phyloP scores from a whole-genome alignment of 2,888 invertebrate genomes.

The Watsonalla binaria region DNA sequence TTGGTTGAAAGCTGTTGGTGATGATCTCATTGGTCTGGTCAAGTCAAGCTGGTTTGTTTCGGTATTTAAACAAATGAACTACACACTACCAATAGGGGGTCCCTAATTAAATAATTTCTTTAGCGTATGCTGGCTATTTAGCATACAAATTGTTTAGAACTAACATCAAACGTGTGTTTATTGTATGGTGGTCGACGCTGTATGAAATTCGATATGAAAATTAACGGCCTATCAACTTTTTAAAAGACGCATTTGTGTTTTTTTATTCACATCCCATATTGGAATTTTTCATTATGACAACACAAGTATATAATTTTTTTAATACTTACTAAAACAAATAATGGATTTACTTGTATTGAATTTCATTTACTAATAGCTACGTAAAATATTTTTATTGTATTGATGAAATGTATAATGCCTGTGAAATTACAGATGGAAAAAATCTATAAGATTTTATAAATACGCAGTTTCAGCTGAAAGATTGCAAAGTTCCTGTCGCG shows the following conservation, averaged over 20 bases:
- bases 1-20: neutral
- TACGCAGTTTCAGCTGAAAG: too few relatives aligned
- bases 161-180: conserved; percentile 38
- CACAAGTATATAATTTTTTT: neutral
- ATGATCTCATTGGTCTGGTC: neutral
- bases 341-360: too few relatives aligned
- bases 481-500: too few relatives aligned
- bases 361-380: too few relatives aligned
- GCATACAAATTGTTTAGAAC: conserved; percentile 53
- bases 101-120: conserved; percentile 58
- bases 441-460: too few relatives aligned
- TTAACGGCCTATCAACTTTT: conserved; percentile 1
- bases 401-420: too few relatives aligned
- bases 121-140: conserved; percentile 26
- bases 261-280: too few relatives aligned
- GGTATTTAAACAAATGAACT: conserved; percentile 36
- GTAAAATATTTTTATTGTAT: neutral
- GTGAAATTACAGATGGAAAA: too few relatives aligned
- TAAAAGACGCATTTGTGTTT: neutral
- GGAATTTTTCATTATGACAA: too few relatives aligned
- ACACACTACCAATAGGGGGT: conserved; percentile 45
- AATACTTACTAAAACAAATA: conserved; percentile 1
- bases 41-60: neutral
- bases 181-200: conserved; percentile 37
- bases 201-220: conserved; percentile 51